Evolutionary conservation across 2,888 invertebrate genomes (phyloP), one percentile per base, ranked within the genome.

Genomic region (Tachina grossa): DNA sequence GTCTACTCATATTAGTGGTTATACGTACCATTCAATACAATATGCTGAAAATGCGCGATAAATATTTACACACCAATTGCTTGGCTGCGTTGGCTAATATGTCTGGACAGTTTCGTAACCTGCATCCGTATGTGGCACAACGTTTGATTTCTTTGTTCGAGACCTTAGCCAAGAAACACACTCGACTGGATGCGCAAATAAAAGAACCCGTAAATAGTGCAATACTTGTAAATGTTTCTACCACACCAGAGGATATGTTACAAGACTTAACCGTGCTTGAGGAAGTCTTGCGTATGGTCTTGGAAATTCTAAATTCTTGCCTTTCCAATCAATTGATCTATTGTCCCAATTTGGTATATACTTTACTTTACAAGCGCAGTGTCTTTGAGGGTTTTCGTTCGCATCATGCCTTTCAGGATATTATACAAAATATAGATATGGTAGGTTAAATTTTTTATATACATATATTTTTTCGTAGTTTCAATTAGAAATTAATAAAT

Each of bases 51-150:
- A 98, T 98, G 94, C 94, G 98, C 88, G 99, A 99, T 92, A 98
- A 98, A 93, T 99, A 99, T 92, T 94, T 99, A 19, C 99, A 99
- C 92, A 99, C 99, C 4, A 99, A 99, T 93, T 99, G 99, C 91
- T 94, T 99, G 87, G 99, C 99, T 2, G 99, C 99, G 9, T 94
- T 99, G 88, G 99, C 99, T 16, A 99, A 99, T 90, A 99, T 99
- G 99, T 99, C 99, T 51, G 96, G 96, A 88, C 96, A 96, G 91
- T 99, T 99, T 92, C 95, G 97, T 89, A 95, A 97, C 80, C 93
- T 99, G 22, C 98, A 99, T 93, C 98, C 99, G 0, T 98, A 98
- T 91, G 99, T 99, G 10, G 97, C 98, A 78, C 99, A 99, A 93
- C 95, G 98, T 89, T 93, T 99, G 84, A 95, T 99, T 78, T 97